Conservation (phyloP, 2,888 invertebrate genomes). For the Hedya salicella region DNA sequence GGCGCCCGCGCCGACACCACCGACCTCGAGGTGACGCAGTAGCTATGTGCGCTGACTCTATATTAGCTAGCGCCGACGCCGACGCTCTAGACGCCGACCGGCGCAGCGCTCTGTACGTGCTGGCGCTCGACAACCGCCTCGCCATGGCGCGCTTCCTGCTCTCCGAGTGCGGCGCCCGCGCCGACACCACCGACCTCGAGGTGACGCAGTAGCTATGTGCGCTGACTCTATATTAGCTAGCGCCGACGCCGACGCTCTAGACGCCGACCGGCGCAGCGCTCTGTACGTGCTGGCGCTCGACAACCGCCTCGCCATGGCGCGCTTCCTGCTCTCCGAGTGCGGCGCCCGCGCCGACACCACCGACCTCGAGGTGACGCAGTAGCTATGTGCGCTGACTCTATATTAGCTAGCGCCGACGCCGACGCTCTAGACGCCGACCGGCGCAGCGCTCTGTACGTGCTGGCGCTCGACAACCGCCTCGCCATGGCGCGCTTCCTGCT, state of each 20-base stretch:
- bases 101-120: constrained; percentile 88
- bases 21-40: no score
- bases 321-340: constrained; percentile 90
- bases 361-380: no score
- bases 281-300: constrained; percentile 95
- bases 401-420: no score
- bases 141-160: constrained; percentile 86
- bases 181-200: no score
- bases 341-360: constrained; percentile 92
- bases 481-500: constrained; percentile 89
- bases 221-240: no score
- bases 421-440: constrained; percentile 96
- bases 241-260: no score
- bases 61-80: no score
- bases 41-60: no score
- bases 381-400: no score
- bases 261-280: constrained; percentile 83
- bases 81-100: constrained; percentile 92
- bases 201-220: no score
- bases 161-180: constrained; percentile 71
- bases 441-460: constrained; percentile 94
- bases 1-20: constrained; percentile 82
- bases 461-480: constrained; percentile 83
- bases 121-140: constrained; percentile 88
- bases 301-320: constrained; percentile 93